These are phyloP conservation scores for Eupithecia subfuscata DNA, from an alignment of 2,888 invertebrate genomes.

Conservation along the genomic window DNA sequence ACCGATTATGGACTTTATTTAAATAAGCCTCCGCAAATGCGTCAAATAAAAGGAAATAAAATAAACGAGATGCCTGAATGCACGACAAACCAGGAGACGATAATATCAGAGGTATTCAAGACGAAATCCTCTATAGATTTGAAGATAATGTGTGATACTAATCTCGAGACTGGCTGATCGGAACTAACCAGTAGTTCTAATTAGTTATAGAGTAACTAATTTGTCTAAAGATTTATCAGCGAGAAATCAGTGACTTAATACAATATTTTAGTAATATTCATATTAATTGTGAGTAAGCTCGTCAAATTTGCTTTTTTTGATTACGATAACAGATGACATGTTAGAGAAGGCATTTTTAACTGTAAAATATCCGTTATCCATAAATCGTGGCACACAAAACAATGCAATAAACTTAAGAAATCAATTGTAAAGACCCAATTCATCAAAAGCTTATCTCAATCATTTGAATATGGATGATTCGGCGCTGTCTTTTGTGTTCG, in stretches of 20 bases:
- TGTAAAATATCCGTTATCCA: slow-evolving; percentile 32
- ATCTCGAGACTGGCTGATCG: slow-evolving; percentile 26
- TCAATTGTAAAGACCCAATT: slow-evolving; percentile 60
- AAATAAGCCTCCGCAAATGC: slow-evolving; percentile 67
- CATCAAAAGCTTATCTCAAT: slow-evolving; percentile 59
- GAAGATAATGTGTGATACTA: slow-evolving; percentile 32
- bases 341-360: slow-evolving; percentile 4
- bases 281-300: neutral
- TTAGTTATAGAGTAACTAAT: slow-evolving; percentile 32
- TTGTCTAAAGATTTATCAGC: slow-evolving; percentile 27
- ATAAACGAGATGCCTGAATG: slow-evolving; percentile 47
- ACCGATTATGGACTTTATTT: slow-evolving; percentile 68
- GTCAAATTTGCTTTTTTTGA: slow-evolving; percentile 4
- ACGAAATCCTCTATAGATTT: slow-evolving; percentile 36
- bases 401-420: slow-evolving; percentile 55
- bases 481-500: slow-evolving; percentile 61
- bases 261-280: neutral
- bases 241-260: neutral
- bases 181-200: slow-evolving; percentile 26
- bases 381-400: slow-evolving; percentile 45
- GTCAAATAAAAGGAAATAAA: slow-evolving; percentile 54
- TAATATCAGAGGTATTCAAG: slow-evolving; percentile 43
- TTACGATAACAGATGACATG: neutral
- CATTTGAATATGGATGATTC: slow-evolving; percentile 59
- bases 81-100: slow-evolving; percentile 44